A percentile compares a stretch with the other conserved stretches of the same genome.
phyloP scores from a whole-genome alignment of 2,797 vertebrate species.

The Chaunax sp. region DNA sequence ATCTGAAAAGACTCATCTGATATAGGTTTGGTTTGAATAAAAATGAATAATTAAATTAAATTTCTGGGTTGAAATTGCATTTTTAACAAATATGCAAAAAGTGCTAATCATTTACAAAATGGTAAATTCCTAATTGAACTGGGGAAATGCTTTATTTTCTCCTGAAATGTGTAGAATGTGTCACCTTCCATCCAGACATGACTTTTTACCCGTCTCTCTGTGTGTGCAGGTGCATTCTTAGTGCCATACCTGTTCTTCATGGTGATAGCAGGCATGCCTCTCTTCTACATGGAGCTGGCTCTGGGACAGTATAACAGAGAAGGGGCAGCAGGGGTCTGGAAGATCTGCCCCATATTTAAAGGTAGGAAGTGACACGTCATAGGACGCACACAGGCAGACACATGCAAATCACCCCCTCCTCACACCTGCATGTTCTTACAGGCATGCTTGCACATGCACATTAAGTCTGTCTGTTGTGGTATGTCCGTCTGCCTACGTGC shows the following conservation, averaged over 20 bases:
- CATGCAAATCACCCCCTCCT: neutral
- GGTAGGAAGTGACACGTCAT: conserved; percentile 70
- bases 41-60: neutral
- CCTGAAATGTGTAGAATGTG: neutral
- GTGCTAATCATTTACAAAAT: too few species aligned
- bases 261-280: conserved; percentile 93
- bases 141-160: neutral
- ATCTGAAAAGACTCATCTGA: neutral
- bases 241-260: conserved; percentile 94
- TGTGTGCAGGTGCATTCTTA: conserved; percentile 88
- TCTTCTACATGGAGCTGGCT: conserved; percentile 95
- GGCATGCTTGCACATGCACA: neutral
- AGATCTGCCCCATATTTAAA: conserved; percentile 94
- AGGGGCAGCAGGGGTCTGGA: conserved; percentile 92
- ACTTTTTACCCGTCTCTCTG: conserved; percentile 2
- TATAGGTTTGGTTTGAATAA: too few species aligned
- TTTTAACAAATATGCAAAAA: too few species aligned
- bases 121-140: too few species aligned
- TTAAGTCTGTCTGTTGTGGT: conserved; percentile 4
- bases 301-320: conserved; percentile 92
- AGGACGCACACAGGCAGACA: conserved; percentile 1
- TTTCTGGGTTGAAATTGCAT: neutral
- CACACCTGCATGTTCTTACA: conserved; percentile 17
- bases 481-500: conserved; percentile 29
- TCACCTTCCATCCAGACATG: neutral